Conservation (phyloP, 2,113 vertebrate genomes). For the Percina caprodes region DNA sequence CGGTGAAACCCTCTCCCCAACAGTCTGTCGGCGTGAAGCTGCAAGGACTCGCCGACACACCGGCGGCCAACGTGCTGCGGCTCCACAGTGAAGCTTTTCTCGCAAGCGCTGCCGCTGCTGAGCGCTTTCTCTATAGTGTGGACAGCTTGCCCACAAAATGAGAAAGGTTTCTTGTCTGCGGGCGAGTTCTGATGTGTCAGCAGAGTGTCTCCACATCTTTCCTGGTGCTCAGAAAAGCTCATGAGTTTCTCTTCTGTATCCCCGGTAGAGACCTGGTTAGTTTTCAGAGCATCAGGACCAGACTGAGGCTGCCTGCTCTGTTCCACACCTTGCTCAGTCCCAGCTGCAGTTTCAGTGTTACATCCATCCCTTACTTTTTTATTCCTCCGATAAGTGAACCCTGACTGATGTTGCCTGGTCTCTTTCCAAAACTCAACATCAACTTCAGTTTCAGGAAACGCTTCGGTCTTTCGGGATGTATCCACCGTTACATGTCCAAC, state of each 20-base stretch:
- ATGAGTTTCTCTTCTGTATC: too few species aligned
- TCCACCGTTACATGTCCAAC: too few species aligned
- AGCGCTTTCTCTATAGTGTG: not conserved
- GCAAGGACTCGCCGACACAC: too few species aligned
- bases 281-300: too few species aligned
- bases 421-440: constrained; percentile 35
- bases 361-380: not conserved
- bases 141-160: too few species aligned
- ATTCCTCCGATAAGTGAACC: constrained; percentile 16
- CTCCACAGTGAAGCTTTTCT: not conserved
- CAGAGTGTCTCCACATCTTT: not conserved
- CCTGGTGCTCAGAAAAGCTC: not conserved
- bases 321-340: too few species aligned
- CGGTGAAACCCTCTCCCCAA: not conserved
- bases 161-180: too few species aligned
- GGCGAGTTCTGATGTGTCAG: not conserved
- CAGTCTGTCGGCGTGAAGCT: not conserved
- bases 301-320: too few species aligned
- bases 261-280: too few species aligned
- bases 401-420: constrained; percentile 7
- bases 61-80: too few species aligned
- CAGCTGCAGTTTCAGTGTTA: not conserved
- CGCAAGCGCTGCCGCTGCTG: constrained; percentile 11
- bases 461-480: too few species aligned
- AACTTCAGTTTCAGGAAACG: too few species aligned